phyloP scores from a whole-genome alignment of 1,140 invertebrate species.

The Nasonia vitripennis region DNA sequence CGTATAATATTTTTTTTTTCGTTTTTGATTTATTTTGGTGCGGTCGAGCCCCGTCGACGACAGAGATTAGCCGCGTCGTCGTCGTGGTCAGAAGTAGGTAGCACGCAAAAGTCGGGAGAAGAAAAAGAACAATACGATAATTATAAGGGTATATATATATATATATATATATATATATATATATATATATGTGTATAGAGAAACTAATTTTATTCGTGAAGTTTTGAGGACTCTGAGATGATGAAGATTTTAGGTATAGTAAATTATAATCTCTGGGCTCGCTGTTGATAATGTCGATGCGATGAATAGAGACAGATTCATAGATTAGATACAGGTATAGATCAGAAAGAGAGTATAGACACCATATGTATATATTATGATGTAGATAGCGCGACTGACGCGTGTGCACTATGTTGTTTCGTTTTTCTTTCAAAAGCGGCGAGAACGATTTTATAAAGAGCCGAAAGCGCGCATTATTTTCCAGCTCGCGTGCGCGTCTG shows the following conservation, averaged over 20 bases:
- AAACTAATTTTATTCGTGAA: background rate
- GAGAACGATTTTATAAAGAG: background rate
- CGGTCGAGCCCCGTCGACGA: conserved; percentile 6
- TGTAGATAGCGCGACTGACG: background rate
- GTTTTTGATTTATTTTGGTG: conserved; percentile 18
- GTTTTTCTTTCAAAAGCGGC: too few relatives aligned
- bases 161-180: too few relatives aligned
- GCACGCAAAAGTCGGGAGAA: conserved; percentile 19
- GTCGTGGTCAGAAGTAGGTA: background rate
- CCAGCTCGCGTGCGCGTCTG: background rate
- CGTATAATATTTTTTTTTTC: background rate
- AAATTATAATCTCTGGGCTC: conserved; percentile 24
- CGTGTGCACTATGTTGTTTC: too few relatives aligned
- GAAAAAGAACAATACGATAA: conserved; percentile 41
- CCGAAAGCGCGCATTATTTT: background rate
- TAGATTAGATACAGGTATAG: background rate
- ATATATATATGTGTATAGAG: too few relatives aligned
- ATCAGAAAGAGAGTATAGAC: background rate
- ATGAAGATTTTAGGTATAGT: conserved; percentile 8
- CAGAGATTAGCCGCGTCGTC: background rate
- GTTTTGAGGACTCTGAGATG: background rate
- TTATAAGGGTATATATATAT: background rate
- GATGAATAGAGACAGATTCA: background rate
- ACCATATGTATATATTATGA: background rate
- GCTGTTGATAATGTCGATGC: conserved; percentile 32